A percentile compares a stretch with the other conserved stretches of the same genome.
Conservation (phyloP, 2,797 vertebrate species). For the Megaceryle alcyon region DNA sequence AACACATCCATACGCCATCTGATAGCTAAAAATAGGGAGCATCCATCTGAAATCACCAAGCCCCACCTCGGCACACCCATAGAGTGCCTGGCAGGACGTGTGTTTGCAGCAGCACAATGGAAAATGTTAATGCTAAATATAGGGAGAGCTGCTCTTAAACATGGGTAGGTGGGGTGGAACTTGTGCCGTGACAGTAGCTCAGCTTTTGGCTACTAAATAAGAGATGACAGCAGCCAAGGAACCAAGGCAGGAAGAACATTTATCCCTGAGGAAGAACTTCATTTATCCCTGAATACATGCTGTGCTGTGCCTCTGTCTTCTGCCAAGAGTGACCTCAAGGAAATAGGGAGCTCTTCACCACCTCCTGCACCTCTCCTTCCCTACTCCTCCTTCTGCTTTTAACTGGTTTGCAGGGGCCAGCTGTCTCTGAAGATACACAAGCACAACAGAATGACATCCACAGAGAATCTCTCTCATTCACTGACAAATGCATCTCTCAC, state of each 20-base stretch:
- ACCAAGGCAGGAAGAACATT: background rate
- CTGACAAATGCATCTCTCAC: background rate
- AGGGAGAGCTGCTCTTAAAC: background rate
- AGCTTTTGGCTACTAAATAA: background rate
- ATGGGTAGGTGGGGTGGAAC: background rate
- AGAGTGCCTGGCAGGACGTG: background rate
- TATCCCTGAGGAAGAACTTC: background rate
- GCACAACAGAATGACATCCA: background rate
- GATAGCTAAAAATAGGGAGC: conserved; percentile 35
- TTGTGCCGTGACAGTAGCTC: fast-evolving
- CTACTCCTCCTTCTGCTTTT: background rate
- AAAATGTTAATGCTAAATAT: conserved; percentile 38
- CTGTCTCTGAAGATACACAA: background rate
- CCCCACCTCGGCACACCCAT: background rate
- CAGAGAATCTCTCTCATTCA: background rate
- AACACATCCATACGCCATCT: background rate
- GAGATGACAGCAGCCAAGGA: background rate
- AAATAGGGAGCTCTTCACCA: background rate
- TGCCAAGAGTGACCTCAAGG: background rate
- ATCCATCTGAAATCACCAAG: background rate
- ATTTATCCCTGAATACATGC: background rate
- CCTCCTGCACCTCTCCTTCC: background rate
- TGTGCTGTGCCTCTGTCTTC: background rate
- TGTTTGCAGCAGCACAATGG: conserved; percentile 14
- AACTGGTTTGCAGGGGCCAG: background rate